Base-by-base conservation (phyloP, 2,797 vertebrate species). In the Siniperca obscura region DNA sequence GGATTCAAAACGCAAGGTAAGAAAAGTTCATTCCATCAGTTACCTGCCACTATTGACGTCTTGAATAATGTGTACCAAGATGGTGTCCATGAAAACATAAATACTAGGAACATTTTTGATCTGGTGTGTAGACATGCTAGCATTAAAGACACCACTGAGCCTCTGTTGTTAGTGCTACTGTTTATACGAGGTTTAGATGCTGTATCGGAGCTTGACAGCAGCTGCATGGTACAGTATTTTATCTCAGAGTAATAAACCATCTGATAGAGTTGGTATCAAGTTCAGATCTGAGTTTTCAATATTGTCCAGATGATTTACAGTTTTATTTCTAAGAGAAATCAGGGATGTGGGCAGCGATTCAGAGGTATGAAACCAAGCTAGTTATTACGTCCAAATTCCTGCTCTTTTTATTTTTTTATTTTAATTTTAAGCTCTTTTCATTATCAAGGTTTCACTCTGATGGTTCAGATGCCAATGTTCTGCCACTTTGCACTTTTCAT, bases 1-100 rank as follows among this genome's bases (percentile, higher is more conserved):
- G 98, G 98, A 86, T 97, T 99, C 95, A 98, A 97, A 97, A 98
- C 97, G 60, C 98, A 99, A 98, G 98, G 98, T 99, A 97, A 89
- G 94, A 84, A 22, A 60, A 21, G 48, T 60, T 83, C 4, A n/a
- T 60, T 46, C 27, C 3, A 25, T 59, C 27, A 19, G 12, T 4
- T 30, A 2, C 6, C 3, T 34, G 38, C 5, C 17, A 13, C n/a
- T 2, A 27, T 14, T 7, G 16, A 62, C 16, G 30, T 40, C 40
- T 44, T 44, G 13, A 44, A 44, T n/a, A 22, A 1, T 44, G 25
- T 73, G 2, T 46, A 44, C 12, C 12, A 50, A 12, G 50, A 40
- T 7, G 1, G 21, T 48, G 38, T 2, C 9, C 27, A 56, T 42
- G 21, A 44, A 76, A 61, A 14, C 19, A 27, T 5, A 25, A 21